These are phyloP conservation scores for Calliopum simillimum DNA, from an alignment of 2,888 invertebrate genomes.

Conservation along the genomic window DNA sequence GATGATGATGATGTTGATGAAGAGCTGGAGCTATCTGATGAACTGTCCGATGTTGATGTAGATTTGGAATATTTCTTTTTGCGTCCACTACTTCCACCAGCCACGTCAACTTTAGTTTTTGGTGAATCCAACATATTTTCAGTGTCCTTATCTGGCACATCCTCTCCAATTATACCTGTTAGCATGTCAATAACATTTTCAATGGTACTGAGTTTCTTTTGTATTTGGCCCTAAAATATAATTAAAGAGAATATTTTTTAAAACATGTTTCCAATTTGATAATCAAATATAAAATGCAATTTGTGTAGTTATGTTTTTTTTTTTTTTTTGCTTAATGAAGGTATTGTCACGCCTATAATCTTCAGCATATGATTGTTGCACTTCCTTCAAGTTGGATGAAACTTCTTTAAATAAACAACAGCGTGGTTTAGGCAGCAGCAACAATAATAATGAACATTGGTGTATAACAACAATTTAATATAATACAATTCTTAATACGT, in stretches of 20 bases:
- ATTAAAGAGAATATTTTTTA: constrained; percentile 19
- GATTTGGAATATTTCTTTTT: constrained; percentile 46
- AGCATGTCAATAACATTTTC: constrained; percentile 90
- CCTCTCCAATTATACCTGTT: constrained; percentile 85
- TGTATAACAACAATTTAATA: constrained; percentile 16
- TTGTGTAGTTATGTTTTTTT: constrained; percentile 26
- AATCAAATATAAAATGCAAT: background rate
- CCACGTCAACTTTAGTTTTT: background rate
- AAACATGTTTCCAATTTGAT: background rate
- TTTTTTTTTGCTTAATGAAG: constrained; percentile 20
- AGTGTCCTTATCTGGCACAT: constrained; percentile 61
- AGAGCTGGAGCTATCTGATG: constrained; percentile 52
- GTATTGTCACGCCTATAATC: background rate
- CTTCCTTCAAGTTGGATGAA: background rate
- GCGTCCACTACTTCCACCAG: background rate
- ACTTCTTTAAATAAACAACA: background rate
- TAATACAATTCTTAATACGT: constrained; percentile 7
- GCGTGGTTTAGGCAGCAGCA: background rate
- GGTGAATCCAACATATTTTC: constrained; percentile 16
- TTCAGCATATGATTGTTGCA: background rate
- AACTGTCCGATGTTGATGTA: constrained; percentile 42
- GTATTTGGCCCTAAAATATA: constrained; percentile 63
- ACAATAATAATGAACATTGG: background rate
- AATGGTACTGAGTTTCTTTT: constrained; percentile 74
- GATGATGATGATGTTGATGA: constrained; percentile 56